phyloP scores from a whole-genome alignment of 2,888 invertebrate genomes.

The Anticlea derivata region DNA sequence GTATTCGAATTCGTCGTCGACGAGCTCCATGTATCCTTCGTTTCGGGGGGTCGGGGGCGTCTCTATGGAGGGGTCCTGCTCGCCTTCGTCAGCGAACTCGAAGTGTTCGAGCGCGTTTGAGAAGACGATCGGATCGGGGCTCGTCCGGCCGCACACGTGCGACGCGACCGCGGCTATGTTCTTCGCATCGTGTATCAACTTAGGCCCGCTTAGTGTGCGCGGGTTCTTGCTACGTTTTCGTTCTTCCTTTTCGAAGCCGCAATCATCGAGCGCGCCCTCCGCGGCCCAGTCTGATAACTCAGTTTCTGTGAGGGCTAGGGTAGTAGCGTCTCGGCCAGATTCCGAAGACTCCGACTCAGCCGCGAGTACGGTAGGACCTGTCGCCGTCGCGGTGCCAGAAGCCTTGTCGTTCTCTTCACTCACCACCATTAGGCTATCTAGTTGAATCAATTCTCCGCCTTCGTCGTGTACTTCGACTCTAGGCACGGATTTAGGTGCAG shows the following conservation, averaged over 20 bases:
- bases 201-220: slow-evolving; percentile 64
- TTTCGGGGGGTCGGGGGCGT: slow-evolving; percentile 64
- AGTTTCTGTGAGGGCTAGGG: slow-evolving; percentile 91
- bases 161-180: slow-evolving; percentile 66
- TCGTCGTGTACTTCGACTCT: slow-evolving; percentile 89
- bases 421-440: slow-evolving; percentile 84
- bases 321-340: slow-evolving; percentile 88
- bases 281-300: slow-evolving; percentile 96
- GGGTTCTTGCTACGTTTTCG: slow-evolving; percentile 61
- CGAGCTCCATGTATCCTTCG: slow-evolving; percentile 73
- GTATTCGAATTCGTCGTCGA: slow-evolving; percentile 72
- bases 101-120: slow-evolving; percentile 89
- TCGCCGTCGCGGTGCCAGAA: slow-evolving; percentile 61
- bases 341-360: slow-evolving; percentile 83
- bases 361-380: slow-evolving; percentile 72
- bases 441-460: slow-evolving; percentile 86
- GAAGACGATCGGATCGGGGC: slow-evolving; percentile 62
- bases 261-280: slow-evolving; percentile 91
- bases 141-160: slow-evolving; percentile 73
- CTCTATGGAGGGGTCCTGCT: slow-evolving; percentile 89
- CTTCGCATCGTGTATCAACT: slow-evolving; percentile 67
- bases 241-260: slow-evolving; percentile 76
- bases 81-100: slow-evolving; percentile 94
- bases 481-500: slow-evolving; percentile 82
- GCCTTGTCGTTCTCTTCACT: slow-evolving; percentile 60